Conservation (phyloP, 2,888 invertebrate species). For the Bruchidius siliquastri region DNA sequence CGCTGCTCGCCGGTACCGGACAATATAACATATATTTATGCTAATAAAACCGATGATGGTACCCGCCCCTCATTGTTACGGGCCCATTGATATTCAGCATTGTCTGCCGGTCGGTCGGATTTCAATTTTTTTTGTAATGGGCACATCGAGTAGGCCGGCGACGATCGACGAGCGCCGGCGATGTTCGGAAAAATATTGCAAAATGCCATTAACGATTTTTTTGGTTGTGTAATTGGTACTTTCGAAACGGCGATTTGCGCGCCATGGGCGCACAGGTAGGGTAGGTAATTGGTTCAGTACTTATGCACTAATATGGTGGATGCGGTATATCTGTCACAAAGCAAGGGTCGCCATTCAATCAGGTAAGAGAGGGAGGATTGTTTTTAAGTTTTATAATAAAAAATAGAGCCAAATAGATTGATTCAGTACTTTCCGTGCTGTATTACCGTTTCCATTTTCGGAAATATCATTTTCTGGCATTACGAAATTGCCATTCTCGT, state of each 20-base stretch:
- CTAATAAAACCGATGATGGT: constrained; percentile 35
- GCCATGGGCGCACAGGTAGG: not conserved
- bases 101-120: constrained; percentile 30
- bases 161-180: not conserved
- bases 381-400: too few species aligned
- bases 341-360: too few species aligned
- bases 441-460: too few species aligned
- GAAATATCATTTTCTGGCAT: too few species aligned
- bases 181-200: constrained; percentile 15
- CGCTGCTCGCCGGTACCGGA: constrained; percentile 22
- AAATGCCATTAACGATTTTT: constrained; percentile 2
- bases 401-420: too few species aligned
- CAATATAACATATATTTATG: constrained; percentile 41
- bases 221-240: constrained; percentile 4
- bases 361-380: too few species aligned
- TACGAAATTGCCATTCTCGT: too few species aligned
- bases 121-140: constrained; percentile 15
- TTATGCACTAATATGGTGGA: too few species aligned
- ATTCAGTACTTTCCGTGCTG: too few species aligned
- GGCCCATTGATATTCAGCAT: constrained; percentile 41
- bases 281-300: too few species aligned
- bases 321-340: too few species aligned
- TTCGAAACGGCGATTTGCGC: not conserved
- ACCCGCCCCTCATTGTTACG: constrained; percentile 40
- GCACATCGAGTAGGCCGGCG: constrained; percentile 10